phyloP scores from a whole-genome alignment of 1,140 invertebrate species.

The Chymomyza costata region DNA sequence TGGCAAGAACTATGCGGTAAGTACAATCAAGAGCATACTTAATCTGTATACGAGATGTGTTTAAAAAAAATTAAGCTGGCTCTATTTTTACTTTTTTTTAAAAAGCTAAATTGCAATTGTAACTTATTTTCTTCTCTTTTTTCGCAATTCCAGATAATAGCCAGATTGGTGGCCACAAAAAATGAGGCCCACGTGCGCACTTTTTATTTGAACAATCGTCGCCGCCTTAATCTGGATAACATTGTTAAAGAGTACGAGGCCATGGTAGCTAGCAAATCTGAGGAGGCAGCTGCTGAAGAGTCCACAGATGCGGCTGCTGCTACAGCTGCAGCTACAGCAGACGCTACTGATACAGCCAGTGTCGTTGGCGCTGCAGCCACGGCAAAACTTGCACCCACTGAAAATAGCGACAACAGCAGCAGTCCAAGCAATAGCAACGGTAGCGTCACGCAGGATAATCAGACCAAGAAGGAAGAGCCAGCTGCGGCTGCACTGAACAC shows the following conservation, averaged over 20 bases:
- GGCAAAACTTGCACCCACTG: not conserved
- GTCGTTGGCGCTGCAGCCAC: not conserved
- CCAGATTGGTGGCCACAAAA: constrained; percentile 96
- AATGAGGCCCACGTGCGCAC: constrained; percentile 92
- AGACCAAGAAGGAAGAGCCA: not conserved
- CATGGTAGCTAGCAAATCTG: constrained; percentile 43
- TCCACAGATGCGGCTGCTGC: constrained; percentile 16
- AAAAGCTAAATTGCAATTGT: too few species aligned
- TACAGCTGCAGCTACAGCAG: constrained; percentile 3
- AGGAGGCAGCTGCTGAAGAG: constrained; percentile 32
- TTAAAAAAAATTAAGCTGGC: too few species aligned
- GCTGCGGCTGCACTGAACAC: not conserved
- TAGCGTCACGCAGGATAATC: not conserved
- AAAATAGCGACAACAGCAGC: not conserved
- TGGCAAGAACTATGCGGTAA: constrained; percentile 92
- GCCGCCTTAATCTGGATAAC: constrained; percentile 92
- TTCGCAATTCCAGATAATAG: constrained; percentile 85
- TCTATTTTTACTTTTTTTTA: too few species aligned
- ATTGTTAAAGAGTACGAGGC: constrained; percentile 91
- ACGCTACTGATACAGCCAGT: too few species aligned
- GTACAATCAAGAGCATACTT: too few species aligned
- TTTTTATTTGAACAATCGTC: constrained; percentile 93
- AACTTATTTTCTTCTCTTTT: not conserved
- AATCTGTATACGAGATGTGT: too few species aligned
- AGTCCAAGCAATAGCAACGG: not conserved